These are phyloP conservation scores for Linepithema humile DNA, from an alignment of 1,140 invertebrate genomes.

Conservation along the genomic window DNA sequence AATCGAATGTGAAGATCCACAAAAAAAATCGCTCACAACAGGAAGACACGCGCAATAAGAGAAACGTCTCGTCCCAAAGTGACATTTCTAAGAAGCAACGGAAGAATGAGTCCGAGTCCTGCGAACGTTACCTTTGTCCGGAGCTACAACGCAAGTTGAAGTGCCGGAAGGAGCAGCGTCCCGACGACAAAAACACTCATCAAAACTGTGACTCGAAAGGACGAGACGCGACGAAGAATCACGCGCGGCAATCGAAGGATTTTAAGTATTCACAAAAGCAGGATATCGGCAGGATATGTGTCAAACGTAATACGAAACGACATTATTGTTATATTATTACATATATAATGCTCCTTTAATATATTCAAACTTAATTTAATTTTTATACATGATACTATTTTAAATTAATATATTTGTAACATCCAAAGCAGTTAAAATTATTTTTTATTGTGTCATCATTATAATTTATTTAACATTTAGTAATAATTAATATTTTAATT, in stretches of 20 bases:
- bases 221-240: neutral
- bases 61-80: neutral
- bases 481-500: neutral
- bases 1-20: neutral
- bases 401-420: neutral
- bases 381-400: neutral
- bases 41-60: neutral
- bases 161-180: neutral
- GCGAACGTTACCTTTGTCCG: neutral
- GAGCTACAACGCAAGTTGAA: neutral
- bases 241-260: neutral
- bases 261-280: neutral
- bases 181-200: neutral
- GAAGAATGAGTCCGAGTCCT: neutral
- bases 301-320: neutral
- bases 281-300: neutral
- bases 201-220: neutral
- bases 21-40: neutral
- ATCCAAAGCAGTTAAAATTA: neutral
- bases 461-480: neutral
- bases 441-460: neutral
- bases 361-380: constrained; percentile 11
- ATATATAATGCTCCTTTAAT: neutral
- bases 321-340: neutral
- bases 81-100: neutral